Evolutionary conservation across 2,113 vertebrate species (phyloP), one percentile per base, ranked within the genome.

Genomic region (Odontesthes bonariensis): DNA sequence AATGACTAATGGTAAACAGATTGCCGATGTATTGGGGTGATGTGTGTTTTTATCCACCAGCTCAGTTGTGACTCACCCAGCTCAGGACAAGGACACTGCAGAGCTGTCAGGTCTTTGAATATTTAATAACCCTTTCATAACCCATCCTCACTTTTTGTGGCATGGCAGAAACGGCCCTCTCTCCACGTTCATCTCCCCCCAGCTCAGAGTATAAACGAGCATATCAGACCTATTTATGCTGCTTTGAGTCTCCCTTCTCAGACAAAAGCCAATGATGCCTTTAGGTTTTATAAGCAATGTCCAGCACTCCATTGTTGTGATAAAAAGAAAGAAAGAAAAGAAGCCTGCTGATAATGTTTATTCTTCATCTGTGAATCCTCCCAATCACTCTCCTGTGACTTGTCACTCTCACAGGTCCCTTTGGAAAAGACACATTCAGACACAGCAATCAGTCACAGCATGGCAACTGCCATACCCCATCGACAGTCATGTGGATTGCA

Each of bases 1-100:
- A 1, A 65, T 84, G 79, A 88, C 76, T 78, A 71, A 88, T 54
- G 19, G 32, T 42, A 71, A 87, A 83, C 88, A 92, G 78, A 83
- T 71, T 79, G 38, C 53, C 64, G 61, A 67, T 68, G 71, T 58
- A 69, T 66, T n/a, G 13, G 64, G 61, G 0, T 31, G 75, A 58
- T 31, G 22, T 22, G 8, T 61, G 16, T 51, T 69, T 58, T 75
- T 16, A 17, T 46, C 42, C 20, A 63, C 38, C 52, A 0, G 16
- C 66, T 84, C 73, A 59, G 73, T 56, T 52, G 47, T 86, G 84
- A 88, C 76, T 87, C 59, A 5, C 22, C 10, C 57, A 56, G 49
- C 17, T 47, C 12, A 27, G 47, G 57, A 77, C 68, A 75, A 73
- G 77, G 17, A 35, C 22, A 8, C 8, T 11, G 44, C 47, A 58